A percentile compares a stretch with the other conserved stretches of the same genome.
Conservation (phyloP, 2,113 vertebrate species). For the Miniopterus natalensis region DNA sequence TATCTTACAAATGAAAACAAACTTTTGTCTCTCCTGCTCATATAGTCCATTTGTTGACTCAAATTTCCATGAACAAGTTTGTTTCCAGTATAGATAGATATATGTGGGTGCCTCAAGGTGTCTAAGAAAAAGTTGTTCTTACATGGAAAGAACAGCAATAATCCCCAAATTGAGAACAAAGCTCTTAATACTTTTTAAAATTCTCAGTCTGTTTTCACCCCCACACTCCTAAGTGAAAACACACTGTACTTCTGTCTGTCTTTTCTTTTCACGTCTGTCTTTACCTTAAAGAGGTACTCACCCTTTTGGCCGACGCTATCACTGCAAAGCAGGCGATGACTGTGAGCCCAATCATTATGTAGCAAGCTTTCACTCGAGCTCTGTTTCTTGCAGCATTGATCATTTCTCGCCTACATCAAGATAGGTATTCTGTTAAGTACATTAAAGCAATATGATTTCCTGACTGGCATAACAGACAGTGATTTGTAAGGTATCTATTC, state of each 20-base stretch:
- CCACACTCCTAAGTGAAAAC: not conserved
- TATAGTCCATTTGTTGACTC: slow-evolving; percentile 2
- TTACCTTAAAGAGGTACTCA: slow-evolving; percentile 57
- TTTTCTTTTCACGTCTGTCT: not conserved
- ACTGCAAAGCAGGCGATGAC: slow-evolving; percentile 88
- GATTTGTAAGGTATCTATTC: not conserved
- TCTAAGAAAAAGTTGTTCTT: slow-evolving; percentile 8
- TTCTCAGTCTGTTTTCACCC: not conserved
- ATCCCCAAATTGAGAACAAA: not conserved
- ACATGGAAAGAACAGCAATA: not conserved
- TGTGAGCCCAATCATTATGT: slow-evolving; percentile 90
- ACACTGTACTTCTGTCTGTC: not conserved
- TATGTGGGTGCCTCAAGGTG: not conserved
- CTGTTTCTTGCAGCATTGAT: slow-evolving; percentile 89
- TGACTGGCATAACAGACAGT: not conserved
- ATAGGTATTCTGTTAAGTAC: slow-evolving; percentile 45
- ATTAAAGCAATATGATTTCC: not conserved
- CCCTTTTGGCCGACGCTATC: slow-evolving; percentile 89
- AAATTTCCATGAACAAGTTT: slow-evolving; percentile 41
- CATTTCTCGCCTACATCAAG: slow-evolving; percentile 87
- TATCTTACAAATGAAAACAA: not conserved
- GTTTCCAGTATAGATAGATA: not conserved
- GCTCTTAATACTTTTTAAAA: slow-evolving; percentile 13
- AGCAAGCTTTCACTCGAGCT: slow-evolving; percentile 90
- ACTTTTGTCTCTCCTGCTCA: not conserved